Conservation (phyloP, 2,113 vertebrate genomes). For the Micronisus gabar region DNA sequence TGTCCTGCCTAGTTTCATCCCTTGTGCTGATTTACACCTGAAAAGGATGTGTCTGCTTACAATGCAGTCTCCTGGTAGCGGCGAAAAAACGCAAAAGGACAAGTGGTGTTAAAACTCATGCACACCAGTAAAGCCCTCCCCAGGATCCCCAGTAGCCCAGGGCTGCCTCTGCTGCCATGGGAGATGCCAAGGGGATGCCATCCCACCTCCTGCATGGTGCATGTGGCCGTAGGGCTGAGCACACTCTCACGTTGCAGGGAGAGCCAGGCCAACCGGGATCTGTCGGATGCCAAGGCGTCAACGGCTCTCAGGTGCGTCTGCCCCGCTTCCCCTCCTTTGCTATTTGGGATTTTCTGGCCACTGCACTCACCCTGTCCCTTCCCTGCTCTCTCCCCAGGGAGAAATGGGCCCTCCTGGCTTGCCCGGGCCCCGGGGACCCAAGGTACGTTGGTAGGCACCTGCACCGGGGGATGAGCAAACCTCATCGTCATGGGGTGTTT, state of each 20-base stretch:
- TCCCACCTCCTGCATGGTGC: background rate
- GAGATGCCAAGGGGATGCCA: fast-evolving
- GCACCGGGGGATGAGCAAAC: background rate
- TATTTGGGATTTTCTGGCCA: fast-evolving
- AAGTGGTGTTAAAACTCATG: fast-evolving
- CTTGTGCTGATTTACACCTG: no score
- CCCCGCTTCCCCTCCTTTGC: fast-evolving
- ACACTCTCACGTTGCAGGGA: slow-evolving; percentile 52
- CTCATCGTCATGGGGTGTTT: fast-evolving
- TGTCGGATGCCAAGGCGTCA: slow-evolving; percentile 75
- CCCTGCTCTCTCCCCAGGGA: slow-evolving; percentile 71
- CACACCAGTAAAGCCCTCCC: no score
- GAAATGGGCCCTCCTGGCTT: slow-evolving; percentile 78
- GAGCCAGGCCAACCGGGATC: slow-evolving; percentile 73
- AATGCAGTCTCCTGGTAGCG: fast-evolving
- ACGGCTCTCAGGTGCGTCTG: slow-evolving; percentile 81
- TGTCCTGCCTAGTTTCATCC: background rate
- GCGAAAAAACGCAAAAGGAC: background rate
- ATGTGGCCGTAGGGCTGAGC: background rate
- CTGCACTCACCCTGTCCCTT: fast-evolving
- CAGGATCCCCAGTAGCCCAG: fast-evolving
- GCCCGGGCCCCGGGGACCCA: slow-evolving; percentile 74
- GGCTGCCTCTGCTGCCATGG: background rate
- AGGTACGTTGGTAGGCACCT: slow-evolving; percentile 32
- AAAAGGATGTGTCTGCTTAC: background rate